These are phyloP conservation scores for Blastobasis lacticolella DNA, from an alignment of 2,888 invertebrate genomes.

Conservation along the genomic window DNA sequence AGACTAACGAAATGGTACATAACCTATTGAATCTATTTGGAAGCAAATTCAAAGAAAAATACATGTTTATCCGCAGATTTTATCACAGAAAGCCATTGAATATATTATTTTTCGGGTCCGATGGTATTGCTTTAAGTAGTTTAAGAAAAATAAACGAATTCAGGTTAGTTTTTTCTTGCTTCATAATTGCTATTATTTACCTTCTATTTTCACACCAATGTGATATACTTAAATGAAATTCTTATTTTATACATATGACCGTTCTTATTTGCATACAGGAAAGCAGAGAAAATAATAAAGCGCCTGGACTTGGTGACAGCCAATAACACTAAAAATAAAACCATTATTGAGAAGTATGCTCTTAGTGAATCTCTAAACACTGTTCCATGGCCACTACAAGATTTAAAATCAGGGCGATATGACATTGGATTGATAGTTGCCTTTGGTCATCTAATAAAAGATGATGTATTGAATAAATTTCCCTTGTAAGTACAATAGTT, in stretches of 20 bases:
- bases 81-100: conserved; percentile 34
- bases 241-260: conserved; percentile 77
- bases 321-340: conserved; percentile 70
- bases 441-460: conserved; percentile 93
- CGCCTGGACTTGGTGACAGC: conserved; percentile 83
- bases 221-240: conserved; percentile 85
- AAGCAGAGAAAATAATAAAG: conserved; percentile 60
- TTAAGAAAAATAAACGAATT: conserved; percentile 78
- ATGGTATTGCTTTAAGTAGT: conserved; percentile 85
- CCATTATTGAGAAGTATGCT: conserved; percentile 81
- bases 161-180: conserved; percentile 66
- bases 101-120: conserved; percentile 88
- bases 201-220: conserved; percentile 90
- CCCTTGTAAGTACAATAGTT: conserved; percentile 79
- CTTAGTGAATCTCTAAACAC: conserved; percentile 71
- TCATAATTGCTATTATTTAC: conserved; percentile 34
- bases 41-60: conserved; percentile 29
- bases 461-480: conserved; percentile 82
- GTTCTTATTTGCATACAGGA: conserved; percentile 73
- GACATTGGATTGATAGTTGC: conserved; percentile 94
- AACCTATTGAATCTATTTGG: conserved; percentile 38
- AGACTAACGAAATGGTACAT: conserved; percentile 19
- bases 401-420: conserved; percentile 67
- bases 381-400: conserved; percentile 78
- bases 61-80: conserved; percentile 22